phyloP scores from a whole-genome alignment of 2,113 vertebrate species.

The Dicentrarchus labrax region DNA sequence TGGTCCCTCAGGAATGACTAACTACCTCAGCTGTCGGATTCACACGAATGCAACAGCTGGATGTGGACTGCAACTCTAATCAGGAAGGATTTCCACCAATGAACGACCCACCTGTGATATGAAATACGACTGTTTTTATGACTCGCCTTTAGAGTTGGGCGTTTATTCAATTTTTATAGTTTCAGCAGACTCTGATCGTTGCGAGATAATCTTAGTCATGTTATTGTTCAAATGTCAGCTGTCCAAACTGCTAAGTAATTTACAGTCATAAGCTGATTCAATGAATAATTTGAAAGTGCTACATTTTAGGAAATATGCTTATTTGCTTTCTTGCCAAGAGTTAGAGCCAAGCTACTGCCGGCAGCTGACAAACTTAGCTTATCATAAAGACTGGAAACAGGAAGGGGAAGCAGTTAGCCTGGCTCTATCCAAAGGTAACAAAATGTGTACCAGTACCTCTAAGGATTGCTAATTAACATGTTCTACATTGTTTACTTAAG shows the following conservation, averaged over 20 bases:
- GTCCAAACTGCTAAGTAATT: neutral
- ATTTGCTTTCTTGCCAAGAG: neutral
- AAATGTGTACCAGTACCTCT: neutral
- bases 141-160: neutral
- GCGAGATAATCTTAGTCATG: neutral
- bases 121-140: slow-evolving; percentile 13
- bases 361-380: neutral
- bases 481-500: neutral
- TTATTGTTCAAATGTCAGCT: neutral
- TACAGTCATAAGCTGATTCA: neutral
- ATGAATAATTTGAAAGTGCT: neutral
- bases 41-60: slow-evolving; percentile 71
- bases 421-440: neutral
- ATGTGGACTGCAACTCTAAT: slow-evolving; percentile 54
- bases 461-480: neutral
- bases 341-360: no score
- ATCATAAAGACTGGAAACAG: slow-evolving; percentile 5
- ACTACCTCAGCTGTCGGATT: slow-evolving; percentile 71
- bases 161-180: neutral
- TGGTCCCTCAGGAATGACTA: slow-evolving; percentile 69
- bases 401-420: neutral
- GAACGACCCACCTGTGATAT: slow-evolving; percentile 56
- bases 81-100: slow-evolving; percentile 60
- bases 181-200: neutral
- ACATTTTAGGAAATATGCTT: neutral